phyloP scores from a whole-genome alignment of 1,140 invertebrate genomes.

The Heliothis subflexa region DNA sequence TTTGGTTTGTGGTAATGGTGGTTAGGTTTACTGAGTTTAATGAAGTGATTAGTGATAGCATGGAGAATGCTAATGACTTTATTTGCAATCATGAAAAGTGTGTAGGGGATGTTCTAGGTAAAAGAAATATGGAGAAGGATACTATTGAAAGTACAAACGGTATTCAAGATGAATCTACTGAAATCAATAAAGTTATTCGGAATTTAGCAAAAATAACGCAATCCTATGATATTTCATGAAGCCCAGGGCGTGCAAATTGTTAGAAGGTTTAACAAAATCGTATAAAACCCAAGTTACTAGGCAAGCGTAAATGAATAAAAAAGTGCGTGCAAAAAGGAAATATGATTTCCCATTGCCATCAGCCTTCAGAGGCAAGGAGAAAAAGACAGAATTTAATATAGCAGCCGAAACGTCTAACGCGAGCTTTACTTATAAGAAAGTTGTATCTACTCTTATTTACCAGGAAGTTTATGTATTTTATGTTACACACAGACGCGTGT shows the following conservation, averaged over 20 bases:
- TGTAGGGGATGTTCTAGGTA: no score
- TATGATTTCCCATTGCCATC: slow-evolving; percentile 74
- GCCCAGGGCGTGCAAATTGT: no score
- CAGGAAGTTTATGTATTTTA: slow-evolving; percentile 84
- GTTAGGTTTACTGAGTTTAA: not conserved
- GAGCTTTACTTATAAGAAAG: slow-evolving; percentile 77
- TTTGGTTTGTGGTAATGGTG: not conserved
- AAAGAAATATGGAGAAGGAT: no score
- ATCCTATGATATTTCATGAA: no score
- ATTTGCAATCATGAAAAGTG: no score
- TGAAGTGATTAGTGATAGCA: not conserved
- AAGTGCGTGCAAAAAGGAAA: slow-evolving; percentile 58
- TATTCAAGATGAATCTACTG: no score
- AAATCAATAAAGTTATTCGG: no score
- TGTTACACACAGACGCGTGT: slow-evolving; percentile 65
- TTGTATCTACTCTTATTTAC: slow-evolving; percentile 82
- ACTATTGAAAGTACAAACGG: no score
- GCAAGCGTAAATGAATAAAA: slow-evolving; percentile 11
- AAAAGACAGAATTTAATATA: slow-evolving; percentile 85
- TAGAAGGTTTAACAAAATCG: not conserved
- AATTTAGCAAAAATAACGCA: no score
- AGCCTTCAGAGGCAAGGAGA: slow-evolving; percentile 65
- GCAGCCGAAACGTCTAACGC: slow-evolving; percentile 69
- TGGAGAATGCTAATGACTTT: not conserved
- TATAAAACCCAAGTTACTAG: not conserved